Conservation (phyloP, 2,888 invertebrate species). For the Dryococelus australis region DNA sequence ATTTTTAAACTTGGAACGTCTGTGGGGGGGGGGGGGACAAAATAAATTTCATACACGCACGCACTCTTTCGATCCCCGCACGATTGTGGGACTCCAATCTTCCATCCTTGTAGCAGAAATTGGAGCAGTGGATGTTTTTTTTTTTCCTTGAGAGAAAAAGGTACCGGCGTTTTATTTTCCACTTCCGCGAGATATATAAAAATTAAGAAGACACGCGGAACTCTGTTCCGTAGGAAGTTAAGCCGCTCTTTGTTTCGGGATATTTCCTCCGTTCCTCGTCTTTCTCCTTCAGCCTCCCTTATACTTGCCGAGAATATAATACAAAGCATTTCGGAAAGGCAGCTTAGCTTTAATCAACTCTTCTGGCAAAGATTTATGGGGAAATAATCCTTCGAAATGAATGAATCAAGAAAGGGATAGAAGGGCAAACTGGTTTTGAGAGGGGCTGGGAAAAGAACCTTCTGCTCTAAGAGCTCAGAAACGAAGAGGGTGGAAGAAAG, state of each 20-base stretch:
- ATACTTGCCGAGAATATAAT: constrained; percentile 23
- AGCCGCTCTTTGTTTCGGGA: not conserved
- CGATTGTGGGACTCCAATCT: not conserved
- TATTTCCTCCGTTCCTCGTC: not conserved
- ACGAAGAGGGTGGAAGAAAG: not conserved
- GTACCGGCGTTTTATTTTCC: not conserved
- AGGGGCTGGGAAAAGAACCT: not conserved
- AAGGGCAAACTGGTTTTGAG: no score
- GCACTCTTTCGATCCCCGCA: not conserved
- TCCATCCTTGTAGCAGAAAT: not conserved
- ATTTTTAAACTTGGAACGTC: no score
- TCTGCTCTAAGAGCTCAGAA: not conserved
- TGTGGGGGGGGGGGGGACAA: not conserved
- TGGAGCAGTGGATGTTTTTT: not conserved
- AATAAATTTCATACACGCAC: not conserved
- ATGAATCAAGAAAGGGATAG: constrained; percentile 31
- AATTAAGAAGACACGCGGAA: constrained; percentile 37
- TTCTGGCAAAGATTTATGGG: constrained; percentile 37
- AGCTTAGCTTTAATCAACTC: constrained; percentile 33
- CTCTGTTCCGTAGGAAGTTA: constrained; percentile 28
- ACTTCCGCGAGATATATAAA: constrained; percentile 26
- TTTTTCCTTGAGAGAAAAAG: not conserved
- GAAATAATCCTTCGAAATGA: constrained; percentile 41
- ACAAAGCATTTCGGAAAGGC: constrained; percentile 28
- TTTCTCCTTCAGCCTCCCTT: not conserved